Percentiles rank a stretch among this genome's conserved stretches.
Evolutionary conservation across 2,888 invertebrate genomes (phyloP).

Genomic region (Thymelicus lineola): DNA sequence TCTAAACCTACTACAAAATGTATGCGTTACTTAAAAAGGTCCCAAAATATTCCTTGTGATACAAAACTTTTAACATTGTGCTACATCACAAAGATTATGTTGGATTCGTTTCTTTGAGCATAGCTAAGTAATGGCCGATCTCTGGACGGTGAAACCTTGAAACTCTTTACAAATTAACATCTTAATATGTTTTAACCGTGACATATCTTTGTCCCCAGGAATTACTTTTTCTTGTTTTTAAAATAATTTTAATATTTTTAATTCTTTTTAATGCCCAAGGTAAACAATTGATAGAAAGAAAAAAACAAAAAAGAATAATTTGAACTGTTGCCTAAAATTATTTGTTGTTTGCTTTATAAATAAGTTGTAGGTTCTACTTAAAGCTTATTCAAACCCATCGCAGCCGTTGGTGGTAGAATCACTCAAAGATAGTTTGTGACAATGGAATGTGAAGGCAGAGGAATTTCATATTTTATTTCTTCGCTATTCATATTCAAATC

Average conservation of each 20-base stretch:
- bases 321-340: too few species aligned
- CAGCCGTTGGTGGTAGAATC: too few species aligned
- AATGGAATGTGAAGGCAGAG: too few species aligned
- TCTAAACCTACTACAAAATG: not conserved
- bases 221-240: not conserved
- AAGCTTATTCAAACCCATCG: too few species aligned
- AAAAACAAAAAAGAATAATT: too few species aligned
- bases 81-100: conserved; percentile 13
- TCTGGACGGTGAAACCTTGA: conserved; percentile 18
- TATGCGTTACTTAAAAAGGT: conserved; percentile 2
- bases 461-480: too few species aligned
- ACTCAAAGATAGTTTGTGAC: too few species aligned
- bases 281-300: not conserved
- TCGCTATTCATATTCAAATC: too few species aligned
- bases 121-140: conserved; percentile 17
- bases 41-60: conserved; percentile 5
- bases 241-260: not conserved
- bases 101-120: conserved; percentile 22
- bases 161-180: conserved; percentile 24
- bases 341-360: too few species aligned
- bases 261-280: not conserved
- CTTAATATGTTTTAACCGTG: conserved; percentile 4
- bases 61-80: conserved; percentile 5
- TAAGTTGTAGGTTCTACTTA: too few species aligned
- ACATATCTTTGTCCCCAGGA: conserved; percentile 9